Conservation (phyloP, 2,888 invertebrate genomes). For the Tineola bisselliella region DNA sequence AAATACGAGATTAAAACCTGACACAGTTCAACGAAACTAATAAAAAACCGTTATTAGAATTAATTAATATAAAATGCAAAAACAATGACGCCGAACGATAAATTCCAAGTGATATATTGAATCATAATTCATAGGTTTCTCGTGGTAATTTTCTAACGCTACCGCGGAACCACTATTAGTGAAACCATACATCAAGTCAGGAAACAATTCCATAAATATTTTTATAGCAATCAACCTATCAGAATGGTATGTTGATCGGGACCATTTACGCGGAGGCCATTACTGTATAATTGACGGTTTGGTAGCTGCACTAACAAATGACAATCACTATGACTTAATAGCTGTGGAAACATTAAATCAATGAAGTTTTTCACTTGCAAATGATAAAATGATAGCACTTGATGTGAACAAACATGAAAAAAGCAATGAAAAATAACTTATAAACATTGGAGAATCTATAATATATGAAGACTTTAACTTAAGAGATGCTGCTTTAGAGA, state of each 20-base stretch:
- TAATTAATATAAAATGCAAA: background rate
- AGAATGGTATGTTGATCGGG: constrained; percentile 40
- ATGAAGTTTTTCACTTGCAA: background rate
- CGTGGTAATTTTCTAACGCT: constrained; percentile 1
- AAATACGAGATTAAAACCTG: background rate
- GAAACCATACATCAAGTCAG: constrained; percentile 15
- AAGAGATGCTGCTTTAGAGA: constrained; percentile 5
- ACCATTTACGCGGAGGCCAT: constrained; percentile 27
- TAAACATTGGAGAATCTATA: background rate
- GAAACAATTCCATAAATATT: constrained; percentile 46
- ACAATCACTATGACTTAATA: background rate
- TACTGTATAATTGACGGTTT: constrained; percentile 42
- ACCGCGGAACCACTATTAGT: constrained; percentile 11
- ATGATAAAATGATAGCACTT: background rate
- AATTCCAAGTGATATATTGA: constrained; percentile 1
- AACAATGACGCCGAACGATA: background rate
- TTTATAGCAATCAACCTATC: constrained; percentile 54
- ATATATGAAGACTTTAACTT: background rate
- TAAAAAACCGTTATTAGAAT: background rate
- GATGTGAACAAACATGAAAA: background rate
- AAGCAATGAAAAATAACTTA: background rate
- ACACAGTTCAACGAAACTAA: background rate
- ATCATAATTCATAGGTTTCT: constrained; percentile 5
- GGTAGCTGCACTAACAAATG: constrained; percentile 18
- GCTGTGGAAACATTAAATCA: background rate